Conservation (phyloP, 1,140 invertebrate species). For the Lucilia cuprina region DNA sequence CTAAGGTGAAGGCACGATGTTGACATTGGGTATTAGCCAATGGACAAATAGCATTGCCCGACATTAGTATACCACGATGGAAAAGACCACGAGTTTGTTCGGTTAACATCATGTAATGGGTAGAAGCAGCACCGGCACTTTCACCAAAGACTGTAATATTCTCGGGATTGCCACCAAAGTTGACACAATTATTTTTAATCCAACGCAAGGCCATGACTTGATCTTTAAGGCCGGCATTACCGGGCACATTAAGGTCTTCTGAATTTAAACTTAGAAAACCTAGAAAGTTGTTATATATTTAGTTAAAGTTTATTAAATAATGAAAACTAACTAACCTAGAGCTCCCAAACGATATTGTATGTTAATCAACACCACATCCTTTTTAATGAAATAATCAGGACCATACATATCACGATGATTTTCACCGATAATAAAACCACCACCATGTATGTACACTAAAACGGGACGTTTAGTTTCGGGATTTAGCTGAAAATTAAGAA, state of each 20-base stretch:
- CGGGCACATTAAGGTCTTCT: slow-evolving; percentile 61
- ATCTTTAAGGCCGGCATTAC: slow-evolving; percentile 72
- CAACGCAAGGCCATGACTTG: slow-evolving; percentile 71
- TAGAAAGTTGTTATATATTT: slow-evolving; percentile 4
- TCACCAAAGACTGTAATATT: slow-evolving; percentile 64
- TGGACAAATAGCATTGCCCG: slow-evolving; percentile 52
- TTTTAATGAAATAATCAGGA: slow-evolving; percentile 68
- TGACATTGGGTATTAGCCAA: slow-evolving; percentile 51
- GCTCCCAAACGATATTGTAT: slow-evolving; percentile 65
- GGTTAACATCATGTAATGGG: slow-evolving; percentile 69
- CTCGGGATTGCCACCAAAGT: slow-evolving; percentile 65
- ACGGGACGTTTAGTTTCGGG: slow-evolving; percentile 55
- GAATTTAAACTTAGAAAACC: slow-evolving; percentile 56
- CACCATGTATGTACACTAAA: slow-evolving; percentile 70
- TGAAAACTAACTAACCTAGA: slow-evolving; percentile 53
- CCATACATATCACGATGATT: slow-evolving; percentile 58
- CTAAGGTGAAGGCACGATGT: slow-evolving; percentile 47
- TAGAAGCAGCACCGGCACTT: slow-evolving; percentile 63
- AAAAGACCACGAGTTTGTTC: slow-evolving; percentile 63
- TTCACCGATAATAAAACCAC: slow-evolving; percentile 68
- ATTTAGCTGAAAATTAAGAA: slow-evolving; percentile 43
- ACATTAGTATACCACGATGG: slow-evolving; percentile 61
- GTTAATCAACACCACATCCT: slow-evolving; percentile 64
- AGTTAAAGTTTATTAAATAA: neutral
- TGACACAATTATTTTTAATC: slow-evolving; percentile 71